These are phyloP conservation scores for Neoaliturus tenellus DNA, from an alignment of 2,888 invertebrate species.

Conservation along the genomic window DNA sequence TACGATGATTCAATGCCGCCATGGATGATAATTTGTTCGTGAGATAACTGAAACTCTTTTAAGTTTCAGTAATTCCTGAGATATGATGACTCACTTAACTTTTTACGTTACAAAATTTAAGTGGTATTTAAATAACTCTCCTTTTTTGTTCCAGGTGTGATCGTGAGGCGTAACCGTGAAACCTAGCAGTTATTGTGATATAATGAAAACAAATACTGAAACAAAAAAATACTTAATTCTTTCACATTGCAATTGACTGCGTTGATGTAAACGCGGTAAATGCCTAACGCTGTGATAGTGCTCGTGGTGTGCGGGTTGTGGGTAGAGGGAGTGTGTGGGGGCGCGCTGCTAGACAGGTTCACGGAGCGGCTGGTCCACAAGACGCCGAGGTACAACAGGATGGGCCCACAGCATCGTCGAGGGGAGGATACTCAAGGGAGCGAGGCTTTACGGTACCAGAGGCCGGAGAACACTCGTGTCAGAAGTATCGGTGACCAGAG, in stretches of 20 bases:
- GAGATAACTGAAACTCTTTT: no score
- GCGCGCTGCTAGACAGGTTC: not conserved
- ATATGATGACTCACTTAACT: no score
- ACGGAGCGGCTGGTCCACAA: not conserved
- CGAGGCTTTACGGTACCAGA: not conserved
- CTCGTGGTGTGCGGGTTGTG: conserved; percentile 20
- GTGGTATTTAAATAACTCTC: no score
- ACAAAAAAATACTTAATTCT: no score
- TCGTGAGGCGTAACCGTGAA: no score
- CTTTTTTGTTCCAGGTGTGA: no score
- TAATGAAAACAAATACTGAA: no score
- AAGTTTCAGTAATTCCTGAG: no score
- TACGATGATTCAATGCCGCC: no score
- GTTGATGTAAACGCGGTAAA: conserved; percentile 5
- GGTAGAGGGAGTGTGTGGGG: not conserved
- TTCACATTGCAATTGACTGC: not conserved
- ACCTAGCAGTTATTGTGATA: no score
- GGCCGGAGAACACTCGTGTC: not conserved
- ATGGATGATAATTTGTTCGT: no score
- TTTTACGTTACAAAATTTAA: no score
- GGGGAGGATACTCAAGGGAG: not conserved
- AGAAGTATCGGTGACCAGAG: not conserved
- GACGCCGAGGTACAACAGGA: not conserved
- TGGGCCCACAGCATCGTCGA: not conserved
- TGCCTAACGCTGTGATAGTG: not conserved